Conservation (phyloP, 2,888 invertebrate genomes). For the Spodoptera exigua region DNA sequence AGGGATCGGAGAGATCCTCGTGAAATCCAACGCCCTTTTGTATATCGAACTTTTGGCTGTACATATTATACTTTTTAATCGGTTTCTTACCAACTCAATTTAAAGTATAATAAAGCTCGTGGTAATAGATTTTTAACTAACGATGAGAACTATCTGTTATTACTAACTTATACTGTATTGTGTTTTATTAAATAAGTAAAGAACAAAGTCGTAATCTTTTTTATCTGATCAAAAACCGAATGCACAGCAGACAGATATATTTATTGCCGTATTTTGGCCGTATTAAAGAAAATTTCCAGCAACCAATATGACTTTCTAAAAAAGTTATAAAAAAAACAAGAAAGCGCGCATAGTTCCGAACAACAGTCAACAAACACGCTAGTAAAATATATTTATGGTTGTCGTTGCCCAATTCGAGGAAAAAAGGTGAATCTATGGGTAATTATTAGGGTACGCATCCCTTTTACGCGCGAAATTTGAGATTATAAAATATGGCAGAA, state of each 20-base stretch:
- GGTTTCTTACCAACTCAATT: no score
- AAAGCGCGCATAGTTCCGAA: conserved; percentile 16
- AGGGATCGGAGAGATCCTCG: conserved; percentile 11
- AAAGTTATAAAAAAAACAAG: conserved; percentile 13
- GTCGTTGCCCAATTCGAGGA: conserved; percentile 37
- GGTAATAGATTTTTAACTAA: background rate
- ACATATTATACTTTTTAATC: background rate
- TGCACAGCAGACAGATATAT: conserved; percentile 2
- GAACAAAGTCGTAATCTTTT: conserved; percentile 2
- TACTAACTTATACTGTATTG: no score
- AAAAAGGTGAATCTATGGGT: conserved; percentile 46
- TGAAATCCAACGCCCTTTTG: conserved; percentile 5
- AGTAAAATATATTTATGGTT: conserved; percentile 49
- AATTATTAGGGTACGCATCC: conserved; percentile 28
- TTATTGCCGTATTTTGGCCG: conserved; percentile 9
- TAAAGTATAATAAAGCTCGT: no score
- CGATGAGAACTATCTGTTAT: no score
- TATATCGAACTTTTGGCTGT: background rate
- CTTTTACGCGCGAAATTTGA: conserved; percentile 22
- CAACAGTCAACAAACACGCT: conserved; percentile 45
- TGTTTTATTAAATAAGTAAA: background rate
- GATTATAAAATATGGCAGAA: conserved; percentile 28
- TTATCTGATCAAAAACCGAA: conserved; percentile 3
- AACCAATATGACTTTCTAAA: conserved; percentile 26
- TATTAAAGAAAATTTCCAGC: conserved; percentile 23